These are phyloP conservation scores for Glaucomys volans DNA, from an alignment of 2,113 vertebrate genomes.

Conservation along the genomic window DNA sequence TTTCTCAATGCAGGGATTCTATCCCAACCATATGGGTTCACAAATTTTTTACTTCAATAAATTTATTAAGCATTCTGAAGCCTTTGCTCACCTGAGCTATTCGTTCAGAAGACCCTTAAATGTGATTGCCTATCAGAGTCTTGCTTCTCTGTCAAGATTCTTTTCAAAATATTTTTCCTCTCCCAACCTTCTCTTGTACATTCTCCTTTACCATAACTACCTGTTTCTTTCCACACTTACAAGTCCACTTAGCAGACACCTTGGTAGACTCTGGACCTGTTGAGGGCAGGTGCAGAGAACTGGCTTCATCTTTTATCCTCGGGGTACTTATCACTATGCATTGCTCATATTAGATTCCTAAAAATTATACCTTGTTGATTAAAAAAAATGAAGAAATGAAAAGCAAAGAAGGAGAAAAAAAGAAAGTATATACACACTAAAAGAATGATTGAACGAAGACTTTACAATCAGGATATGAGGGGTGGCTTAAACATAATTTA, in stretches of 20 bases:
- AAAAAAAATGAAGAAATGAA: not conserved
- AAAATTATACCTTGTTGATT: not conserved
- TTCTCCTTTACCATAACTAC: not conserved
- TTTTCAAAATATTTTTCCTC: not conserved
- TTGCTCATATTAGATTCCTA: not conserved
- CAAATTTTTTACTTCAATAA: not conserved
- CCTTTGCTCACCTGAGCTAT: not conserved
- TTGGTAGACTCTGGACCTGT: not conserved
- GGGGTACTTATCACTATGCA: not conserved
- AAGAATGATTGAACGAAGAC: not conserved
- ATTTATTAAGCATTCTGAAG: not conserved
- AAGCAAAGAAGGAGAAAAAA: not conserved
- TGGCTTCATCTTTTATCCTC: not conserved
- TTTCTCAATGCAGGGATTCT: not conserved
- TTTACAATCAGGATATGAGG: not conserved
- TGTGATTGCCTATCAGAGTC: not conserved
- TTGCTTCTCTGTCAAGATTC: not conserved
- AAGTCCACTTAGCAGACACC: not conserved
- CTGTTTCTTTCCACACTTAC: not conserved
- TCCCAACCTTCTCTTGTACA: too few species aligned
- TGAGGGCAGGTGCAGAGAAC: not conserved
- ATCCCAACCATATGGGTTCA: not conserved
- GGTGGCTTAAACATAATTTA: not conserved
- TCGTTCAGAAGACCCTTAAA: fast-evolving
- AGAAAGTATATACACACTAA: not conserved